A percentile compares a stretch with the other conserved stretches of the same genome.
Evolutionary conservation across 2,113 vertebrate genomes (phyloP).

Genomic region (Phalacrocorax carbo): DNA sequence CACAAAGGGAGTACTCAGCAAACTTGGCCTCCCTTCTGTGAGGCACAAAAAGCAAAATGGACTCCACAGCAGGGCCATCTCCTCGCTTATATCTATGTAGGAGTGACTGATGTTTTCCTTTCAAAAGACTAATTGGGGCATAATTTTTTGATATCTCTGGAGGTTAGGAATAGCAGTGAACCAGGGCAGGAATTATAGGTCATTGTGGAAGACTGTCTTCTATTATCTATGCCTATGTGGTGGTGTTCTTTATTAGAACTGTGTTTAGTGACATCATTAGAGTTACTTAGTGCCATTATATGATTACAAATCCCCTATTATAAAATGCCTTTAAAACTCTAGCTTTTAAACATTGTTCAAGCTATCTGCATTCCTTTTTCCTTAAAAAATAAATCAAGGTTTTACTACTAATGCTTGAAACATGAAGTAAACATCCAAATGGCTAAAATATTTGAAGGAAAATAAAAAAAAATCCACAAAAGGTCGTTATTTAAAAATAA

Average conservation of each 20-base stretch:
- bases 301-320: not conserved
- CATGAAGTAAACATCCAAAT: not conserved
- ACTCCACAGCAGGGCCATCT: not conserved
- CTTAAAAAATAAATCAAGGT: not conserved
- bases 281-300: not conserved
- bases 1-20: not conserved
- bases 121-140: not conserved
- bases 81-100: not conserved
- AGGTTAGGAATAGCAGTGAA: not conserved
- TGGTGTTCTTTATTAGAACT: not conserved
- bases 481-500: not conserved
- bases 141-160: not conserved
- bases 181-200: not conserved
- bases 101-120: conserved; percentile 8
- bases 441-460: not conserved
- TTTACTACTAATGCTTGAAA: not conserved
- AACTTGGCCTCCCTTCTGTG: not conserved
- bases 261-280: not conserved
- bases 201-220: not conserved
- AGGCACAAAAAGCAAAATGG: not conserved
- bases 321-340: not conserved
- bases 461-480: not conserved
- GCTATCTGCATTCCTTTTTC: not conserved
- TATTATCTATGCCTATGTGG: not conserved
- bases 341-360: not conserved